Evolutionary conservation across 92 coral and sea anemone genomes (phyloP), one percentile per base, ranked within the genome.

Genomic region (Hydrozoanthus gracilis): DNA sequence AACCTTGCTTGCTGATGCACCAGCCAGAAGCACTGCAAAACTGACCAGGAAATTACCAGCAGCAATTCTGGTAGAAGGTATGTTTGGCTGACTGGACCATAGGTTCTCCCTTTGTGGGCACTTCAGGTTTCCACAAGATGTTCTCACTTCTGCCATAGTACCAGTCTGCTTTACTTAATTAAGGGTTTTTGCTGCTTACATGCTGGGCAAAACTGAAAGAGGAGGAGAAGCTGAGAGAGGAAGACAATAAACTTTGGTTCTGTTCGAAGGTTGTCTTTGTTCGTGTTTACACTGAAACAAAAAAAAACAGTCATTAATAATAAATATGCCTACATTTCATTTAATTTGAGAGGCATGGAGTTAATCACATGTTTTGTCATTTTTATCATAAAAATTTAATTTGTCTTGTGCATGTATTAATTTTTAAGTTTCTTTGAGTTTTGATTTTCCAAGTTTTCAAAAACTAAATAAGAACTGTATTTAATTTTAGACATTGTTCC

Each of bases 1-100:
- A 1, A 87, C 91, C 58, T 92, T 89, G 14, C 82, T 73, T n/a
- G 92, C 89, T 17, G 89, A 82, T 70, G 89, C 66, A 6, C 92
- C 92, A 67, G 87, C 83, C n/a, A 89, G 52, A 48, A 92, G 47
- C 12, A 87, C 83, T 3, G 91, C 78, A 61, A 89, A 48, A 45
- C 78, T 77, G 75, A 92, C 49, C 51, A 92, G 84, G 82, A 89
- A 88, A 71, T 92, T 92, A 3, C 95, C 93, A n/a, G 95, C 95
- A 51, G 91, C 85, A 4, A 87, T 87, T 20, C 45, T 87, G 3
- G 93, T 87, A 3, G 91, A 90, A 51, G 88, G 89, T 87, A 90
- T 90, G 27, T 69, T 20, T 44, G 95, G 91, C 79, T 92, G 95
- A 74, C 95, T 90, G 35, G 51, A 85, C 95, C 91, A 92, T 46